A percentile compares a stretch with the other conserved stretches of the same genome.
phyloP scores from a whole-genome alignment of 2,113 vertebrate species.

The Pongo abelii region DNA sequence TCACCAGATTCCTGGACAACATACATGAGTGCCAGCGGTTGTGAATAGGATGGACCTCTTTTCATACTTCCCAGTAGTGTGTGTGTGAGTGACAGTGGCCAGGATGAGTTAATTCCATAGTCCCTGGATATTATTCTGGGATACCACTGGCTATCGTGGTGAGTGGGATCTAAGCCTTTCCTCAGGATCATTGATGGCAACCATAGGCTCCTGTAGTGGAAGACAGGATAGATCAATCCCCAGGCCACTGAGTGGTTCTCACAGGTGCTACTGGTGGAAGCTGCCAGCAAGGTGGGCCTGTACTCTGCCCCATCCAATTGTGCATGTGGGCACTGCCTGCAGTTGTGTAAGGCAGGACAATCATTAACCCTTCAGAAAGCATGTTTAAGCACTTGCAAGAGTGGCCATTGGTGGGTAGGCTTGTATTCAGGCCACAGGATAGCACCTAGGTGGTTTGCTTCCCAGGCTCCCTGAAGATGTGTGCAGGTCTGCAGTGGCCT shows the following conservation, averaged over 20 bases:
- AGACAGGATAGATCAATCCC: background rate
- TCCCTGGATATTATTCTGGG: background rate
- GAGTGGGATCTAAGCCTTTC: background rate
- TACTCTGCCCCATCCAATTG: background rate
- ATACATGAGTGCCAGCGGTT: background rate
- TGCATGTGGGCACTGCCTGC: background rate
- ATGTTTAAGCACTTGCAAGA: background rate
- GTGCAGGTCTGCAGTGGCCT: background rate
- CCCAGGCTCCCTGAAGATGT: background rate
- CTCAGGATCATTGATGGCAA: background rate
- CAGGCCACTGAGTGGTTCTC: background rate
- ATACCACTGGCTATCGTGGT: background rate
- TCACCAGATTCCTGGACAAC: background rate
- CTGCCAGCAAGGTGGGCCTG: background rate
- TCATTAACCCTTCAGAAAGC: background rate
- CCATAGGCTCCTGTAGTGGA: background rate
- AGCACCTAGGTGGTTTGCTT: background rate
- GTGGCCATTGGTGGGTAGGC: background rate
- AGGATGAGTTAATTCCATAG: background rate
- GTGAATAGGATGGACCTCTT: background rate
- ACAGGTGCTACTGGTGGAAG: background rate
- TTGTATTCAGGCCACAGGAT: background rate
- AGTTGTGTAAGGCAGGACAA: background rate
- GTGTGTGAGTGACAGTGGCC: background rate
- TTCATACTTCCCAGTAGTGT: no score